Evolutionary conservation across 1,140 invertebrate genomes (phyloP).

Genomic region (Diploscapter pachys): DNA sequence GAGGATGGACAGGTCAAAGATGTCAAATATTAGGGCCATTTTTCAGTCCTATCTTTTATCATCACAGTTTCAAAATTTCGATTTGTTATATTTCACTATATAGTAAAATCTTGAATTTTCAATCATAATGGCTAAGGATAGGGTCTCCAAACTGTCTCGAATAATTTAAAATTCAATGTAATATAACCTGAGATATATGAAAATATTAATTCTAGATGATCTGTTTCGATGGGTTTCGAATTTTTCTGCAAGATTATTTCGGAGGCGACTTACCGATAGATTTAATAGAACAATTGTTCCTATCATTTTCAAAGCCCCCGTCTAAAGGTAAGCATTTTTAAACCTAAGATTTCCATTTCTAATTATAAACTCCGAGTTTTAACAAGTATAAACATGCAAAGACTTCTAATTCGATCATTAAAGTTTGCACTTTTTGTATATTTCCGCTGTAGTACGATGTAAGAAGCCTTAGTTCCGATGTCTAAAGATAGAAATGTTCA

Average conservation of each 20-base stretch:
- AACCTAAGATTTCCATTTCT: no score
- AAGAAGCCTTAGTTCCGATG: no score
- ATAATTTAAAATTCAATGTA: not conserved
- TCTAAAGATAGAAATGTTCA: no score
- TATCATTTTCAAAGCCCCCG: constrained; percentile 48
- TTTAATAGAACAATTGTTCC: constrained; percentile 57
- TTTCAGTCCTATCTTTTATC: not conserved
- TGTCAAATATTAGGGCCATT: not conserved
- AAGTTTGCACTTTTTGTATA: no score
- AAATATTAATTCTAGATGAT: constrained; percentile 43
- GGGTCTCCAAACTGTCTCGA: not conserved
- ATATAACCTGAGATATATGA: not conserved
- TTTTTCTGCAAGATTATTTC: constrained; percentile 56
- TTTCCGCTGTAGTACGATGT: no score
- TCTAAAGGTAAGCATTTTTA: constrained; percentile 27
- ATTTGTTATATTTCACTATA: not conserved
- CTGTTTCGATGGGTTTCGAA: constrained; percentile 54
- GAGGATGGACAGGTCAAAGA: constrained; percentile 44
- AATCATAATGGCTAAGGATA: not conserved
- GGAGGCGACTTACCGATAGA: constrained; percentile 55
- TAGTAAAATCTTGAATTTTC: not conserved
- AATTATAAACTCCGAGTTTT: no score
- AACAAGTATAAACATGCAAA: no score
- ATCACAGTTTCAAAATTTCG: not conserved
- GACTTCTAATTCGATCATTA: no score